A percentile compares a stretch with the other conserved stretches of the same genome.
phyloP scores from a whole-genome alignment of 1,140 invertebrate genomes.

The Calycopis cecrops region DNA sequence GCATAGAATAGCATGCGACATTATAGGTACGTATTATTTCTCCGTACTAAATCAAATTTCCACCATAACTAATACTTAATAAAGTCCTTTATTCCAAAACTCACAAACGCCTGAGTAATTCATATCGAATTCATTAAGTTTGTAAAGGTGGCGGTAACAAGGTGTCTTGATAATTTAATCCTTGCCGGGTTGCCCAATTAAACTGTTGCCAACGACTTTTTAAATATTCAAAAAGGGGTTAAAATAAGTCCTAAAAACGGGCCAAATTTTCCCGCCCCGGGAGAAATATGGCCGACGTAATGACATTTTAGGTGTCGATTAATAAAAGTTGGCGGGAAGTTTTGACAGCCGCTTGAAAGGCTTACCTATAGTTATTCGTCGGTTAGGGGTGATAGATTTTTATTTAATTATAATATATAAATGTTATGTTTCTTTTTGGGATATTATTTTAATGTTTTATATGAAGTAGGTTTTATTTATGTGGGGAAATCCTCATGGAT shows the following conservation, averaged over 20 bases:
- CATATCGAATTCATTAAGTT: constrained; percentile 70
- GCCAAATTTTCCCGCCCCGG: constrained; percentile 56
- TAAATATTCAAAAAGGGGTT: constrained; percentile 72
- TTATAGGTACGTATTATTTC: neutral
- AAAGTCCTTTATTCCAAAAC: constrained; percentile 28
- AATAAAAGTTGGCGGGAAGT: constrained; percentile 52
- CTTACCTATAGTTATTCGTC: constrained; percentile 6
- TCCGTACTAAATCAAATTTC: too few relatives aligned
- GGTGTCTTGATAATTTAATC: constrained; percentile 75
- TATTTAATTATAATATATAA: neutral
- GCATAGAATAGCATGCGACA: neutral
- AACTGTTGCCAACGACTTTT: constrained; percentile 72
- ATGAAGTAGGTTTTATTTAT: too few relatives aligned
- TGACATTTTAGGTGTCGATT: constrained; percentile 69
- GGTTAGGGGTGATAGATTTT: neutral
- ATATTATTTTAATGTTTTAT: too few relatives aligned
- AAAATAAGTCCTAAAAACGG: constrained; percentile 58
- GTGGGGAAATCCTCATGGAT: too few relatives aligned
- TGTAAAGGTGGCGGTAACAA: constrained; percentile 62
- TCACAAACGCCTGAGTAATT: constrained; percentile 44
- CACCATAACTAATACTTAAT: constrained; percentile 11
- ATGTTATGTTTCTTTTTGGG: neutral
- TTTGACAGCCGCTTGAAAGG: constrained; percentile 34
- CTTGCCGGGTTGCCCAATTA: constrained; percentile 69
- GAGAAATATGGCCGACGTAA: constrained; percentile 59